These are phyloP conservation scores for Ageneiosus marmoratus DNA, from an alignment of 2,113 vertebrate species.

Conservation along the genomic window DNA sequence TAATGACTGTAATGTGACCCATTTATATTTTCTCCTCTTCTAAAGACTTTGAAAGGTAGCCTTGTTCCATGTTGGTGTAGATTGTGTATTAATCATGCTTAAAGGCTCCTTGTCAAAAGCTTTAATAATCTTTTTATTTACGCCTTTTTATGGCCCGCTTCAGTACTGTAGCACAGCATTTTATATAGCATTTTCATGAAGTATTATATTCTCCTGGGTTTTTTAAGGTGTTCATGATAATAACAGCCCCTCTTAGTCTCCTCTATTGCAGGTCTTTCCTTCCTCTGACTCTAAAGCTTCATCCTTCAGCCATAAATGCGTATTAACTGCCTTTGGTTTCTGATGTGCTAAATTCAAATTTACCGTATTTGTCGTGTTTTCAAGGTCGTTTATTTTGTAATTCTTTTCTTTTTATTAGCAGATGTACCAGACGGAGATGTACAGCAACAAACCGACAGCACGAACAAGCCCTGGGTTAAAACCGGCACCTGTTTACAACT, in stretches of 20 bases:
- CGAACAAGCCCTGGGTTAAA: conserved; percentile 81
- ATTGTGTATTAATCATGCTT: background rate
- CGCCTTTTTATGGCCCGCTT: background rate
- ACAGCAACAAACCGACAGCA: conserved; percentile 74
- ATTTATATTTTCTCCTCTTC: background rate
- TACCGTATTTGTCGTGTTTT: background rate
- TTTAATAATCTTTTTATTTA: background rate
- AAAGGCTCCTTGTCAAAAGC: conserved; percentile 49
- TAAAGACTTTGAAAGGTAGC: conserved; percentile 49
- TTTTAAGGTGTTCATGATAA: conserved; percentile 62
- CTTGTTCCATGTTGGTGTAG: conserved; percentile 31
- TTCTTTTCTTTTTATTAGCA: conserved; percentile 59
- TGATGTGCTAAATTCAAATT: conserved; percentile 28
- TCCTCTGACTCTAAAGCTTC: conserved; percentile 60
- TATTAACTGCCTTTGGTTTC: conserved; percentile 57
- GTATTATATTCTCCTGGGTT: conserved; percentile 26
- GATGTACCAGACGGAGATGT: conserved; percentile 89
- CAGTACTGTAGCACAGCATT: conserved; percentile 12
- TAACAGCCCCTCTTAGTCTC: conserved; percentile 75
- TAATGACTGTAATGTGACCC: background rate
- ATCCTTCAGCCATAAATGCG: conserved; percentile 65
- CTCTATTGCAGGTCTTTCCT: conserved; percentile 78
- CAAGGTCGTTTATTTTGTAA: background rate
- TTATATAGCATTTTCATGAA: background rate
- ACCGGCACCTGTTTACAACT: conserved; percentile 78